Base-by-base conservation (phyloP, 2,797 vertebrate species). In the Pelodytes ibericus region DNA sequence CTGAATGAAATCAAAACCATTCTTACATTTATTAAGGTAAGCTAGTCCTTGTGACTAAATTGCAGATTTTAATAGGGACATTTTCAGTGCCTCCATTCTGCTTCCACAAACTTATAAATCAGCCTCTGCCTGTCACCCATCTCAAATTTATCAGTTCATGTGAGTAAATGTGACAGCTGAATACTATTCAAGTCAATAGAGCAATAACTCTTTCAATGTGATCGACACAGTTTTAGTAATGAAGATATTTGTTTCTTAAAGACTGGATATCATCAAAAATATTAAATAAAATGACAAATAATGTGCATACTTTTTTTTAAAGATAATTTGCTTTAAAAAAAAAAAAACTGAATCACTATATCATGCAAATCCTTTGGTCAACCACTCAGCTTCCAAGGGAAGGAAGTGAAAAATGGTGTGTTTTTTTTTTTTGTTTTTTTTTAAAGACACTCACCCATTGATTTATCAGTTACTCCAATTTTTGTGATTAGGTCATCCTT, bases 1-100 rank as follows among this genome's bases (percentile, higher is more conserved):
- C 79, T 84, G 68, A 87, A 80, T 86, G 73, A 88, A 89, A 87
- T 88, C 81, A 87, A 88, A 86, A 73, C 78, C 76, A 75, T 80
- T 84, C 80, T 86, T 66, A 82, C 63, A 82, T 84, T 86, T 85
- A 88, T 88, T 87, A 87, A 83, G 62, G 76, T 51, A 84, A 88
- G 64, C 57, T 84, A 84, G 56, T 72, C 75, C 57, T 82, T 83
- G 80, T 84, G 75, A 87, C 88, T n/a, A 85, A 88, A 82, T 61
- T 81, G 59, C 72, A 82, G 59, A 79, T 85, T 90, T 88, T 88
- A 90, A 84, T 86, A 85, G 81, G 81, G 56, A 9, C 62, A 85
- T 84, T 88, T 87, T 80, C 74, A 81, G 29, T 81, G 59, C 20
- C 82, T 88, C 81, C 22, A 61, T 87, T 85, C 73, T 63, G 80